These are phyloP conservation scores for Drosophila insularis DNA, from an alignment of 1,140 invertebrate species.

Conservation along the genomic window DNA sequence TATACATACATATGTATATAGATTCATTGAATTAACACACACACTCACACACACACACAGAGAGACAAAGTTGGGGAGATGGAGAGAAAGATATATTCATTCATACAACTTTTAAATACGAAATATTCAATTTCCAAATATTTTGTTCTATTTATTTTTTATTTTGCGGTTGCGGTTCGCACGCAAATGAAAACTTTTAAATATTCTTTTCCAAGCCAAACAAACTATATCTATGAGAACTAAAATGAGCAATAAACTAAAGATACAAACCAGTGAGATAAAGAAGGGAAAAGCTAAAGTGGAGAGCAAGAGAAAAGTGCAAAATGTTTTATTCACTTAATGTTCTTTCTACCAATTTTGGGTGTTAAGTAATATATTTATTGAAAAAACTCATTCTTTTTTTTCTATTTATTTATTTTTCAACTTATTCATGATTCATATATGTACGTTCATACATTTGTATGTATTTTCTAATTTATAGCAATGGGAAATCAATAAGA, in stretches of 20 bases:
- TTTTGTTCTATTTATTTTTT: constrained; percentile 50
- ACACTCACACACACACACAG: constrained; percentile 13
- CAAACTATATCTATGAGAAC: background rate
- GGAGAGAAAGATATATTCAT: constrained; percentile 9
- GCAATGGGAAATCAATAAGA: too few species aligned
- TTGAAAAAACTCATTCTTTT: background rate
- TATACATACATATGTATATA: constrained; percentile 29
- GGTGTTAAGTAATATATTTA: background rate
- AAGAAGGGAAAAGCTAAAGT: background rate
- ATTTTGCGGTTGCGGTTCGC: background rate
- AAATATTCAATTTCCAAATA: constrained; percentile 68
- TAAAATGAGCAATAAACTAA: background rate
- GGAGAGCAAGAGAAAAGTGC: background rate
- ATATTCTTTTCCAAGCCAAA: background rate
- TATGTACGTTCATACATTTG: too few species aligned
- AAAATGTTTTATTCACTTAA: constrained; percentile 12
- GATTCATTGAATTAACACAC: background rate
- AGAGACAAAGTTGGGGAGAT: background rate
- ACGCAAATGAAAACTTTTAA: background rate
- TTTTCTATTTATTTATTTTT: constrained; percentile 5
- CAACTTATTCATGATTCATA: background rate
- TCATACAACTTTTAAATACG: constrained; percentile 59
- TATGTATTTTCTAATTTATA: background rate
- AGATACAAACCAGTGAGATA: background rate
- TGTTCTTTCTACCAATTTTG: background rate